phyloP scores from a whole-genome alignment of 2,113 vertebrate species.

The Actinemys pallida region DNA sequence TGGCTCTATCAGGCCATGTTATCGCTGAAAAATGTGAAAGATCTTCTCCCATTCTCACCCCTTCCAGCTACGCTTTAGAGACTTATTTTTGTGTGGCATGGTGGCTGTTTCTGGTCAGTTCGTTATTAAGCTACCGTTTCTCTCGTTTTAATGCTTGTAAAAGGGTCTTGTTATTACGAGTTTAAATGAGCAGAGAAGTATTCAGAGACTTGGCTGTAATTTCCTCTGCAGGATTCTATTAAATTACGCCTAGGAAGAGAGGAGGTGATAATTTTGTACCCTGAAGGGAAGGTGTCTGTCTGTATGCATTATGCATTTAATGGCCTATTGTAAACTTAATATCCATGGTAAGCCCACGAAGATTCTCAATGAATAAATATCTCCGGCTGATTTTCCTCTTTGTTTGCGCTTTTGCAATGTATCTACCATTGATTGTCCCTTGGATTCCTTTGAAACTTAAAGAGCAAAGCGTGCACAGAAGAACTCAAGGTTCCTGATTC shows the following conservation, averaged over 20 bases:
- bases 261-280: not conserved
- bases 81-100: not conserved
- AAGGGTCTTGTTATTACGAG: not conserved
- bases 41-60: not conserved
- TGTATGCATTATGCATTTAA: not conserved
- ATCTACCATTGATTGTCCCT: not conserved
- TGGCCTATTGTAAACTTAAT: conserved; percentile 18
- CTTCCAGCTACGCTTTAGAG: not conserved
- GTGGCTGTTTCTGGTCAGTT: not conserved
- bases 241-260: not conserved
- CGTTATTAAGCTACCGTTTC: not conserved
- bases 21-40: not conserved
- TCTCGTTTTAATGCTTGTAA: not conserved
- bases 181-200: not conserved
- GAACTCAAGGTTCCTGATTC: not conserved
- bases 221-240: not conserved
- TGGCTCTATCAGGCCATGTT: not conserved
- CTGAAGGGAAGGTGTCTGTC: conserved; percentile 14
- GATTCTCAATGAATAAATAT: not conserved
- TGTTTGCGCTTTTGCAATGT: conserved; percentile 8
- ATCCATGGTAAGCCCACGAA: not conserved
- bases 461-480: not conserved
- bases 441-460: not conserved
- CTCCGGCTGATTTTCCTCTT: conserved; percentile 38
- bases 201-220: not conserved